phyloP scores from a whole-genome alignment of 2,888 invertebrate genomes.

The Sphaeridia pumilis region DNA sequence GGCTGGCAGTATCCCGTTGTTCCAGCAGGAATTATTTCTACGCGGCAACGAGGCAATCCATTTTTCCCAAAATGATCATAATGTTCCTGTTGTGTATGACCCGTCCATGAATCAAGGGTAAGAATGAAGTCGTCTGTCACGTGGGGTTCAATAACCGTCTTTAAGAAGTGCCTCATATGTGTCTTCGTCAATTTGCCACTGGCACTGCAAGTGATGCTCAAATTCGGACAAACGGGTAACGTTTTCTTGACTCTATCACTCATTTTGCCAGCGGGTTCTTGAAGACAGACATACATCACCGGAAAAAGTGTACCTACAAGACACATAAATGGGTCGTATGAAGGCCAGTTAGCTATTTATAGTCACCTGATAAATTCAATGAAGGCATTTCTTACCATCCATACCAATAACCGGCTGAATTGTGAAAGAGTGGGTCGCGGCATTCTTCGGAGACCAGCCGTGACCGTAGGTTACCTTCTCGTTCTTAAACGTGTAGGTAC shows the following conservation, averaged over 20 bases:
- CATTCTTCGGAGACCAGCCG: background rate
- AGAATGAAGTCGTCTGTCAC: background rate
- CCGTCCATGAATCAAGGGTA: background rate
- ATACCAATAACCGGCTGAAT: background rate
- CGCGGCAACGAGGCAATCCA: background rate
- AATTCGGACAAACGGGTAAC: background rate
- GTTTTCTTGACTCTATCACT: background rate
- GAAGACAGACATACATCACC: background rate
- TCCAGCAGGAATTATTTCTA: background rate
- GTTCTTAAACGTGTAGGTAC: background rate
- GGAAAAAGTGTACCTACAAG: background rate
- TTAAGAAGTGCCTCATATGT: background rate
- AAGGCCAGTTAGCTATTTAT: too few relatives aligned
- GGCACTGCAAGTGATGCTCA: background rate
- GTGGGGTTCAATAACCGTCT: background rate
- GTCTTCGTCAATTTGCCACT: background rate
- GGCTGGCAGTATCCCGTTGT: background rate
- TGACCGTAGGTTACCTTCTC: background rate
- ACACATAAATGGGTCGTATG: background rate
- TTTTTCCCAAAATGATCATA: background rate
- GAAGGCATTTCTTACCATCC: background rate
- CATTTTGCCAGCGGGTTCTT: background rate
- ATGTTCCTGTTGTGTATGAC: background rate
- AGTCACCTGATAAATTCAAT: background rate
- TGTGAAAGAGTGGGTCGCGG: background rate